Conservation (phyloP, 1,140 invertebrate genomes). For the Galendromus occidentalis region DNA sequence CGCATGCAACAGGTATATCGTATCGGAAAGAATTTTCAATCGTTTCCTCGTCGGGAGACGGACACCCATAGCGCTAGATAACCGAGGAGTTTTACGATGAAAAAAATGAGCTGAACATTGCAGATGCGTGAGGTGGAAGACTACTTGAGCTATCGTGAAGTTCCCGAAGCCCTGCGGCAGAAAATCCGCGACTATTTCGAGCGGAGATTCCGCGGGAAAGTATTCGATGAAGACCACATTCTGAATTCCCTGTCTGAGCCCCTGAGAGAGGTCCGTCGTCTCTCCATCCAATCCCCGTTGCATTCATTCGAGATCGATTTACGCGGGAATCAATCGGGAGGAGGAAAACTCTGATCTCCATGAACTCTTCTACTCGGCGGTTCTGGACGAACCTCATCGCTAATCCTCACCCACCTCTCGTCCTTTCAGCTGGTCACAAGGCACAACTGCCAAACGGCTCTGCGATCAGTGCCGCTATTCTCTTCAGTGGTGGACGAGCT, state of each 20-base stretch:
- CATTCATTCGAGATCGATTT: not conserved
- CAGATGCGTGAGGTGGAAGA: conserved; percentile 1
- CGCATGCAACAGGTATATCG: conserved; percentile 8
- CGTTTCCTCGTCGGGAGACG: too few species aligned
- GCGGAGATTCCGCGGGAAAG: not conserved
- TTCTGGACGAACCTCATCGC: too few species aligned
- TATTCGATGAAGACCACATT: conserved; percentile 2
- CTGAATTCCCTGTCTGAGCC: not conserved
- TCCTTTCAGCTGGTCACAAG: not conserved
- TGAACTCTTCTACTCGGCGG: too few species aligned
- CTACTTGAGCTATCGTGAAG: not conserved
- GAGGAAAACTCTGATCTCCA: too few species aligned
- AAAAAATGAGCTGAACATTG: too few species aligned
- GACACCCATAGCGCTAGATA: too few species aligned
- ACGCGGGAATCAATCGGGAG: not conserved
- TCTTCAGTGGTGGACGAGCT: not conserved
- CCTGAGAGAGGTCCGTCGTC: not conserved
- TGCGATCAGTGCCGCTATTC: conserved; percentile 8
- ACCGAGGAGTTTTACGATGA: too few species aligned
- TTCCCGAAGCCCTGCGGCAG: not conserved
- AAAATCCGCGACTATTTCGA: conserved; percentile 4
- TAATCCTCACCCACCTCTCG: too few species aligned
- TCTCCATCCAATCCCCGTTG: not conserved
- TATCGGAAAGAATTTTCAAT: too few species aligned
- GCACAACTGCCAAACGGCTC: not conserved